phyloP scores from a whole-genome alignment of 1,140 invertebrate genomes.

The Diprion similis region DNA sequence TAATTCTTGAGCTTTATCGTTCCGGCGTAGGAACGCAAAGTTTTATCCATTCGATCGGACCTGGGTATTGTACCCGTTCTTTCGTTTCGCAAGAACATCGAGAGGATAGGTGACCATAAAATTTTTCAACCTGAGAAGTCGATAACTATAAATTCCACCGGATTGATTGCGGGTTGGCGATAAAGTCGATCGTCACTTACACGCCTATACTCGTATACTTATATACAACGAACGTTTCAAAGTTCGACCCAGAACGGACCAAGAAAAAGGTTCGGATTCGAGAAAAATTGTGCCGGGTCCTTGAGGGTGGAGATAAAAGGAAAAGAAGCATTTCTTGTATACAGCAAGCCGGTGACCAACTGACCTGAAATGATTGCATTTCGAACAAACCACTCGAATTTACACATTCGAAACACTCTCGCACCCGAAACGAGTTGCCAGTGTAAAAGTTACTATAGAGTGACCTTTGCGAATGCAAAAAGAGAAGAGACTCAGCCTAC shows the following conservation, averaged over 20 bases:
- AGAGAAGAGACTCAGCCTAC: too few species aligned
- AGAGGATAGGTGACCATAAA: not conserved
- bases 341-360: not conserved
- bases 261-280: not conserved
- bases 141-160: not conserved
- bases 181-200: not conserved
- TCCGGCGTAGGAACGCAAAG: not conserved
- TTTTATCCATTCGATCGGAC: slow-evolving; percentile 1
- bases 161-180: not conserved
- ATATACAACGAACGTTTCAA: too few species aligned
- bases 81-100: not conserved
- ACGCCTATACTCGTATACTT: too few species aligned
- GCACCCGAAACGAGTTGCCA: too few species aligned
- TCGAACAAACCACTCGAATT: not conserved
- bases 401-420: too few species aligned
- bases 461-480: too few species aligned
- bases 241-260: not conserved
- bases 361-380: not conserved
- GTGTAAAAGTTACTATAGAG: too few species aligned
- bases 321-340: not conserved
- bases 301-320: not conserved
- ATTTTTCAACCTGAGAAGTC: not conserved
- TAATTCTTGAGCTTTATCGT: not conserved
- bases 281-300: not conserved
- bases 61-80: not conserved